Conservation (phyloP, 2,888 invertebrate species). For the Orthosia incerta region DNA sequence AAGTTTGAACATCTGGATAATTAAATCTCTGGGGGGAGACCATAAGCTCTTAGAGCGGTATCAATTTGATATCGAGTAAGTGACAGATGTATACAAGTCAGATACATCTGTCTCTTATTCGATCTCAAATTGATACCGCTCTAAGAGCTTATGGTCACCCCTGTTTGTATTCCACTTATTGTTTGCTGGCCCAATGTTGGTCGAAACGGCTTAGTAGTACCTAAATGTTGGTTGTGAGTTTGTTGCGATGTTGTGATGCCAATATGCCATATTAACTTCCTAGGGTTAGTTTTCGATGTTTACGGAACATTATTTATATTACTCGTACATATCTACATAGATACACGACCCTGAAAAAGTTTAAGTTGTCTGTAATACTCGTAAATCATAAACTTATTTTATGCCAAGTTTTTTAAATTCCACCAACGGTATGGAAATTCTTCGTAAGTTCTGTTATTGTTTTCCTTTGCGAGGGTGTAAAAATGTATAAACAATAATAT, state of each 20-base stretch:
- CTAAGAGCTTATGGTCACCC: too few species aligned
- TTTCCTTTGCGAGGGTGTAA: constrained; percentile 9
- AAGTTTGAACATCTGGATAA: constrained; percentile 49
- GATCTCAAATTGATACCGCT: too few species aligned
- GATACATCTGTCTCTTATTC: too few species aligned
- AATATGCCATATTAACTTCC: background rate
- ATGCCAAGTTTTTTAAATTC: constrained; percentile 30
- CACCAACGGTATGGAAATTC: constrained; percentile 13
- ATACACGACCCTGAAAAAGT: constrained; percentile 5
- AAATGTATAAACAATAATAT: constrained; percentile 7
- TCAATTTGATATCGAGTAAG: too few species aligned
- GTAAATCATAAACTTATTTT: constrained; percentile 39
- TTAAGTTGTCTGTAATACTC: constrained; percentile 13
- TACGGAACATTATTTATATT: constrained; percentile 16
- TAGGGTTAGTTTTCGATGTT: background rate
- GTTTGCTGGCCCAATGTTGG: constrained; percentile 20
- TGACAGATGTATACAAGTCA: too few species aligned
- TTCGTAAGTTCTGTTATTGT: constrained; percentile 25
- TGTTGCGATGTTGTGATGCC: background rate
- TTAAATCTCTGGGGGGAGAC: too few species aligned
- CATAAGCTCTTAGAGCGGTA: too few species aligned
- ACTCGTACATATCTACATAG: background rate
- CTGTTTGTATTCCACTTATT: constrained; percentile 18
- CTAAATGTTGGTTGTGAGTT: constrained; percentile 13
- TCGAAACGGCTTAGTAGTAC: background rate